Evolutionary conservation across 2,797 vertebrate species (phyloP), one percentile per base, ranked within the genome.

Genomic region (Myotis planiceps): DNA sequence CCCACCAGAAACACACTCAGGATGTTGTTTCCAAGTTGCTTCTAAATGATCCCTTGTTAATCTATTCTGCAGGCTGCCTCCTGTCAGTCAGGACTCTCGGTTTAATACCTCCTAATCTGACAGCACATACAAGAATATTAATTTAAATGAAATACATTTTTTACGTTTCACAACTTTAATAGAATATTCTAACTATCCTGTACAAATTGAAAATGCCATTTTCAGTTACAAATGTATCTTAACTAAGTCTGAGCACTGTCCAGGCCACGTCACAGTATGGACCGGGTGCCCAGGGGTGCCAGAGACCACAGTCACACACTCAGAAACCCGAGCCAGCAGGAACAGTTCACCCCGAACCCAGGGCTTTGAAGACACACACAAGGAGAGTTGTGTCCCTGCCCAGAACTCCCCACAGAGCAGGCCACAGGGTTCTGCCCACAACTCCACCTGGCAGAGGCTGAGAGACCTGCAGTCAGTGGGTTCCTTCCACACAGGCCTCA

Each of bases 131-230:
- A 74, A 94, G 72, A 32, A 16, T 32, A 74, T 34, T 89, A 58
- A 37, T 75, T 79, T 18, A 51, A 66, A 39, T 78, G 1, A 51
- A 75, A 75, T 51, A 21, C 21, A 32, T 75, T 49, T 45, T 75
- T 98, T 97, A 98, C 98, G 98, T 99, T 98, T 98, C 99, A 99
- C 99, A 99, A 99, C 98, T 99, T 99, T 99, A 99, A 99, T 99
- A 99, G 99, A 99, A 99, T 99, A 99, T 99, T 98, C 99, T 99
- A 99, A 99, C 99, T 99, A 99, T 99, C 99, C 99, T 99, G 99
- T 99, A 99, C 99, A 99, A 99, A 99, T 99, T 98, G 98, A 99
- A 99, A 99, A 99, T 99, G 99, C 98, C 0, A 95, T 99, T 99
- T 99, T 99, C 99, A 99, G 99, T 99, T 99, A 99, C 99, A 99